Conservation (phyloP, 2,797 vertebrate species). For the Pteronotus mesoamericanus region DNA sequence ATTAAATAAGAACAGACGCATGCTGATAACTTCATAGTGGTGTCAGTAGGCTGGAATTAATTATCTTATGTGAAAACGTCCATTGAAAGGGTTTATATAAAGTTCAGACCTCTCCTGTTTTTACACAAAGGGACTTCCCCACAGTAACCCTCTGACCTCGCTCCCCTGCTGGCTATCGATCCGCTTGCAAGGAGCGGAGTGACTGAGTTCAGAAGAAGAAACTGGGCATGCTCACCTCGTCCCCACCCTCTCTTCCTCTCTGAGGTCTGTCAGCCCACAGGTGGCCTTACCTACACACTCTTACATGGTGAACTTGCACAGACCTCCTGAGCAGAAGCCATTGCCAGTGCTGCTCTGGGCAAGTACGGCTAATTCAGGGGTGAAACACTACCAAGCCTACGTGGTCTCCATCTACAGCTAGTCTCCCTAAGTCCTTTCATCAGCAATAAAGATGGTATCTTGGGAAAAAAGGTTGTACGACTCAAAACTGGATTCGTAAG, state of each 20-base stretch:
- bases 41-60: not conserved
- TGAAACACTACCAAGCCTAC: not conserved
- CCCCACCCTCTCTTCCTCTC: not conserved
- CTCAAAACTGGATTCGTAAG: not conserved
- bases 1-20: constrained; percentile 11
- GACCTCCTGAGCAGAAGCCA: not conserved
- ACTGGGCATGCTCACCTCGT: not conserved
- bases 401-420: not conserved
- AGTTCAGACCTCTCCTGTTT: not conserved
- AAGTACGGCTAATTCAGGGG: not conserved
- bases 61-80: not conserved
- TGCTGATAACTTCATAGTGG: not conserved
- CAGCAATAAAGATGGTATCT: not conserved
- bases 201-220: not conserved
- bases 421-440: not conserved
- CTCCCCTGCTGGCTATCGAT: not conserved
- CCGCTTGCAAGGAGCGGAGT: not conserved
- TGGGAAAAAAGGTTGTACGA: not conserved
- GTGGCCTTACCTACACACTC: not conserved
- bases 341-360: not conserved
- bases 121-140: not conserved
- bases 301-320: not conserved
- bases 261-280: not conserved
- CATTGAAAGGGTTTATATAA: not conserved
- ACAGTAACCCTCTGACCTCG: not conserved